These are phyloP conservation scores for Pectinophora gossypiella DNA, from an alignment of 1,140 invertebrate genomes.

Conservation along the genomic window DNA sequence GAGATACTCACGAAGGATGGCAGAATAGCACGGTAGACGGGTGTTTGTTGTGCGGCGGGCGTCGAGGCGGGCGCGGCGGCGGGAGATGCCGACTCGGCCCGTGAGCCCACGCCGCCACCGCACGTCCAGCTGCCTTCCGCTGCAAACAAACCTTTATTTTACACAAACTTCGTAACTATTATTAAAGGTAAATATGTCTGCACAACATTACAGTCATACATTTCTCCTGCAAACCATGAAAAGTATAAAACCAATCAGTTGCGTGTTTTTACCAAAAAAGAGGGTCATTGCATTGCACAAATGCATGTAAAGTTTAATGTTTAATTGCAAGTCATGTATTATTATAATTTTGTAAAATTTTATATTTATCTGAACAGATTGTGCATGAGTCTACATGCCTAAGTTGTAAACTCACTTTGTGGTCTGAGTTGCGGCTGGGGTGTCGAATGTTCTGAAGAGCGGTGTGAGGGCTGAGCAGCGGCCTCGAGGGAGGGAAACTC, in stretches of 20 bases:
- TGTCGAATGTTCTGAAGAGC: slow-evolving; percentile 51
- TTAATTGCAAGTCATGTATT: too few relatives aligned
- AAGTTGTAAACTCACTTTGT: slow-evolving; percentile 64
- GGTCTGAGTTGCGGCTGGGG: slow-evolving; percentile 67
- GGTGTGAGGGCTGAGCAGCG: slow-evolving; percentile 65
- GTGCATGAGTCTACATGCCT: too few relatives aligned
- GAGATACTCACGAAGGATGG: slow-evolving; percentile 81
- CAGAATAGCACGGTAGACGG: slow-evolving; percentile 84
- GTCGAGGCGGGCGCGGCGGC: slow-evolving; percentile 80
- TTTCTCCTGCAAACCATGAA: too few relatives aligned
- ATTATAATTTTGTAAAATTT: neutral
- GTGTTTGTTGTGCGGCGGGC: slow-evolving; percentile 67
- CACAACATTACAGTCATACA: too few relatives aligned
- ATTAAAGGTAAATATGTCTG: neutral
- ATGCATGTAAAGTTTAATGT: too few relatives aligned
- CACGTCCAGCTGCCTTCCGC: slow-evolving; percentile 89
- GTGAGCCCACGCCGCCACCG: slow-evolving; percentile 79
- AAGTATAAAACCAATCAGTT: too few relatives aligned
- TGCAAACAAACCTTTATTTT: slow-evolving; percentile 29
- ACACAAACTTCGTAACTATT: neutral
- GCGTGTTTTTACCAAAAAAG: too few relatives aligned
- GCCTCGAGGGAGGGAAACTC: slow-evolving; percentile 86
- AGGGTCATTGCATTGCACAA: too few relatives aligned
- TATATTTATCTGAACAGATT: too few relatives aligned
- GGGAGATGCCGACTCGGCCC: slow-evolving; percentile 78